Percentiles rank a stretch among this genome's conserved stretches.
Evolutionary conservation across 2,797 vertebrate genomes (phyloP).

Genomic region (Pipistrellus nathusii): DNA sequence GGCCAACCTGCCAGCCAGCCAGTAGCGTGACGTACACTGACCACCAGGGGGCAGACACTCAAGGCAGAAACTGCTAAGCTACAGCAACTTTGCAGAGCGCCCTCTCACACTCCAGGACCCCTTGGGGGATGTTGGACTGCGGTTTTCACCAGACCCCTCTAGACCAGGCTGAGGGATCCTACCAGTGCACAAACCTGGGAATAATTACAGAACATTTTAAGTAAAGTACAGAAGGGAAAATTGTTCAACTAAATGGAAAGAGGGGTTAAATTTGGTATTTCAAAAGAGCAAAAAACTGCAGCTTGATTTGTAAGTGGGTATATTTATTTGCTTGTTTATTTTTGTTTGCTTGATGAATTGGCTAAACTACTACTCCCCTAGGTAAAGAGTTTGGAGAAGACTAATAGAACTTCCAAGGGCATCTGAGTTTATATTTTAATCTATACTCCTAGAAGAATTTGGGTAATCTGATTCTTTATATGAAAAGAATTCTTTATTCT

Average conservation of each 20-base stretch:
- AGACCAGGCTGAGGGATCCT: too few species aligned
- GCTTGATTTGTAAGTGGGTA: background rate
- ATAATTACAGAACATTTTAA: background rate
- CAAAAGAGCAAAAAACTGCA: background rate
- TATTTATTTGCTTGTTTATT: background rate
- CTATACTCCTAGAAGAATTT: background rate
- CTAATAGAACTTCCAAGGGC: background rate
- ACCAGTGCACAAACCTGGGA: background rate
- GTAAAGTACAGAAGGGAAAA: background rate
- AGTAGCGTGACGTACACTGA: too few species aligned
- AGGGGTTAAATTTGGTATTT: background rate
- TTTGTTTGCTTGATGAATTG: background rate
- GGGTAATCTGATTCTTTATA: background rate
- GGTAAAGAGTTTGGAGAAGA: background rate
- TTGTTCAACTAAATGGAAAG: background rate
- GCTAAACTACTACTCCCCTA: background rate
- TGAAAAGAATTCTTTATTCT: background rate
- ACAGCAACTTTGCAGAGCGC: too few species aligned
- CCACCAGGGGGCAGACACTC: too few species aligned
- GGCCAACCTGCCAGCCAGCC: rapidly evolving
- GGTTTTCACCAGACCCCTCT: too few species aligned
- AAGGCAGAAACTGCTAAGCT: too few species aligned
- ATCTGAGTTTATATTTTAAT: slow-evolving; percentile 39
- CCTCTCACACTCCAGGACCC: too few species aligned
- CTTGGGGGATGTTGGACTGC: too few species aligned